phyloP scores from a whole-genome alignment of 37 sponge, comb jelly and placozoan species.

The Aplysina aerophoba region DNA sequence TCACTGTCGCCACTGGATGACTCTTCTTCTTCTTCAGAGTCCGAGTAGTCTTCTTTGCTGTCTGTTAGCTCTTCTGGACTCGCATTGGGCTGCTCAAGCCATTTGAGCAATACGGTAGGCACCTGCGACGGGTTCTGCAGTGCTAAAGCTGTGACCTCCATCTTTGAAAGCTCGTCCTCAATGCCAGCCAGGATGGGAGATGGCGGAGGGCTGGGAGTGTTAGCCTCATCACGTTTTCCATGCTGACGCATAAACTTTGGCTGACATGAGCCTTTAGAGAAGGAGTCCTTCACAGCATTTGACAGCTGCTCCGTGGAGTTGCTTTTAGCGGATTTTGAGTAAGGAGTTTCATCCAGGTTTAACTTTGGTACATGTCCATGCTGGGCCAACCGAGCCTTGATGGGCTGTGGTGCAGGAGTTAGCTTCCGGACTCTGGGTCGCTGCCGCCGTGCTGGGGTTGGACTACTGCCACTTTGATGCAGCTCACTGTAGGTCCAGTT shows the following conservation, averaged over 20 bases:
- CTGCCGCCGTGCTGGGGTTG: background rate
- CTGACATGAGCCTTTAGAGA: background rate
- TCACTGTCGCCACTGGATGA: conserved; percentile 8
- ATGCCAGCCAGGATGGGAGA: conserved; percentile 13
- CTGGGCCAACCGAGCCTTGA: background rate
- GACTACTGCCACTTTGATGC: background rate
- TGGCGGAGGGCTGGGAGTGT: conserved; percentile 16
- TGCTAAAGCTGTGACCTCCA: conserved; percentile 18
- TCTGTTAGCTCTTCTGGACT: background rate
- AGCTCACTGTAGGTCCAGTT: background rate
- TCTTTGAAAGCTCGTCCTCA: conserved; percentile 16
- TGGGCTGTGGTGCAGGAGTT: conserved; percentile 15
- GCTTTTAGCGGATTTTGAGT: background rate
- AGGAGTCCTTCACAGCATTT: background rate
- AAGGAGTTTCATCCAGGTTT: background rate
- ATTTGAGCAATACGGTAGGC: background rate
- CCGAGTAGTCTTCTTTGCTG: background rate
- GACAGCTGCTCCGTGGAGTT: background rate
- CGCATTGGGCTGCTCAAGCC: no score
- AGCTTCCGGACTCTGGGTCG: background rate
- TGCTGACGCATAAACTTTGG: conserved; percentile 11
- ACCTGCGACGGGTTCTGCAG: background rate
- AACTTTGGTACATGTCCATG: conserved; percentile 27
- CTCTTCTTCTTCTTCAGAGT: conserved; percentile 14
- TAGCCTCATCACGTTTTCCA: background rate